Base-by-base conservation (phyloP, 2,888 invertebrate species). In the Anoplius nigerrimus region DNA sequence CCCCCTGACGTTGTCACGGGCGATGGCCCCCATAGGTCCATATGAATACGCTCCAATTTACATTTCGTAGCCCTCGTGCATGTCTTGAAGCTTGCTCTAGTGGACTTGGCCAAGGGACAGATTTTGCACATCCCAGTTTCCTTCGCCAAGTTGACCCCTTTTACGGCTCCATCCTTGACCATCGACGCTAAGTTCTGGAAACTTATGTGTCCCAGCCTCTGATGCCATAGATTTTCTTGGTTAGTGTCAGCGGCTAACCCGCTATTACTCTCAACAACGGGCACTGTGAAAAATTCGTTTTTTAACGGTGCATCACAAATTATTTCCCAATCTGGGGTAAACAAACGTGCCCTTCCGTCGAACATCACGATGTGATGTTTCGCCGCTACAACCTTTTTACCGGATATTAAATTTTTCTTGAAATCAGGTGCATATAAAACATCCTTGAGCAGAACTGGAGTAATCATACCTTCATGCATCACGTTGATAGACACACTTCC, bases 11-110 rank as follows among this genome's bases (percentile, higher is more conserved):
- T 83, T 55, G 68, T 55, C 6, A 46, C 62, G 22, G 69, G 61
- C 62, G 77, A 71, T 15, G 76, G 78, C 3, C 80, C 81, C 60
- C 79, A 79, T 42, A 80, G 69, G 56, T 80, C 78, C 21, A 66
- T 62, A 61, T 78, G 78, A 21, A 82, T 73, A 21, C 78, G 54
- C 55, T 82, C 79, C 22, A 78, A 77, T 18, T 75, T 71, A 42
- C 64, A 18, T 21, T 59, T 75, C 15, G 76, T 57, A 48, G 34
- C 51, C 57, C 55, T 63, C 4, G 20, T 51, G 13, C 66, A 70
- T 61, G 4, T 66, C 54, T 71, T 79, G 57, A 77, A 77, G 13
- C 66, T 55, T 43, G 59, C 54, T 27, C 65, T 65, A 42, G 76
- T 74, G 21, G 71, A 59, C 60, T 80, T 80, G 22, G 74, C 80